Conservation (phyloP, 2,797 vertebrate genomes). For the Toxotes lorentzi region DNA sequence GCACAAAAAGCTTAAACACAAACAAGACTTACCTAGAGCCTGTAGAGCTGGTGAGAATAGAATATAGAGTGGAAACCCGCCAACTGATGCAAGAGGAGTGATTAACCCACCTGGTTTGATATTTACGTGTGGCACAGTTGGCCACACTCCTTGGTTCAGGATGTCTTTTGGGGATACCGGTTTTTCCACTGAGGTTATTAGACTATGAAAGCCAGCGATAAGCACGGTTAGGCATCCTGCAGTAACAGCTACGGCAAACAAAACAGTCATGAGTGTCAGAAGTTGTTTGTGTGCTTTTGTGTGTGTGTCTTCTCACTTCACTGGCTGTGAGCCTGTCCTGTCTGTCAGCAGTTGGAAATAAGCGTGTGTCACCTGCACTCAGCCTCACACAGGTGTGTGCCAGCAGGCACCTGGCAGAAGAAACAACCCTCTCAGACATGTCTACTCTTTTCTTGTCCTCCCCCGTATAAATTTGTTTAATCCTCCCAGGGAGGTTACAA, state of each 20-base stretch:
- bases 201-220: not conserved
- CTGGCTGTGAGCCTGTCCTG: constrained; percentile 6
- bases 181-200: constrained; percentile 38
- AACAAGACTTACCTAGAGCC: not conserved
- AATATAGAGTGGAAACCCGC: not conserved
- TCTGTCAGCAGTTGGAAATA: constrained; percentile 63
- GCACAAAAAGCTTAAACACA: not conserved
- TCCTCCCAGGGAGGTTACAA: not conserved
- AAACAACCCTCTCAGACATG: constrained; percentile 5
- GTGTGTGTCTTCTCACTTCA: constrained; percentile 7
- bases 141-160: constrained; percentile 19
- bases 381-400: constrained; percentile 61
- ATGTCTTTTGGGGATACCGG: constrained; percentile 19
- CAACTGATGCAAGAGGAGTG: not conserved
- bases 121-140: not conserved
- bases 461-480: constrained; percentile 18
- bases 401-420: constrained; percentile 1
- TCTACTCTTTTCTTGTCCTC: not conserved
- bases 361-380: constrained; percentile 48
- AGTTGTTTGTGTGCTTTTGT: not conserved
- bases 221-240: not conserved
- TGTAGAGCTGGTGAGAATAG: not conserved
- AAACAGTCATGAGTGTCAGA: constrained; percentile 2
- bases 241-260: not conserved
- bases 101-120: not conserved